phyloP scores from a whole-genome alignment of 2,113 vertebrate species.

The Stercorarius parasiticus region DNA sequence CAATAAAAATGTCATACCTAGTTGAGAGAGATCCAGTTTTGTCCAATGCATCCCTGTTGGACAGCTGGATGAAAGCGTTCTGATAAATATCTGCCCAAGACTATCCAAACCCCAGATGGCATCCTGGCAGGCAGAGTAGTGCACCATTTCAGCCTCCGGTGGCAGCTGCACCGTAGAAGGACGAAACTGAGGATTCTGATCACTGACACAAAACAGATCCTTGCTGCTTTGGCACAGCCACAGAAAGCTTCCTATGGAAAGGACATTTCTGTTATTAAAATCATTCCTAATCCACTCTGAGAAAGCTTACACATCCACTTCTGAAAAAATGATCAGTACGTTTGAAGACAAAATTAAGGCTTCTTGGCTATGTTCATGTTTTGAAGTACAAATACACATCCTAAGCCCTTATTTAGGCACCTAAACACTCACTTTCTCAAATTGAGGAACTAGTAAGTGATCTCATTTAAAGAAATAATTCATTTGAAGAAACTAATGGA shows the following conservation, averaged over 20 bases:
- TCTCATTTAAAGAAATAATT: neutral
- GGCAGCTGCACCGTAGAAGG: slow-evolving; percentile 90
- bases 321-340: neutral
- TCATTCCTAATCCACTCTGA: neutral
- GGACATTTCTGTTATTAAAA: neutral
- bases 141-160: slow-evolving; percentile 83
- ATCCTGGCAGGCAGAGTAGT: slow-evolving; percentile 88
- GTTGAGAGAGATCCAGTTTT: slow-evolving; percentile 90
- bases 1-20: slow-evolving; percentile 78
- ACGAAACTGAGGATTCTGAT: slow-evolving; percentile 85
- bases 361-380: neutral
- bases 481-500: neutral
- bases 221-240: slow-evolving; percentile 95
- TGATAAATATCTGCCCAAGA: slow-evolving; percentile 86
- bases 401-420: neutral
- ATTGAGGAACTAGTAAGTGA: neutral
- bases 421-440: neutral
- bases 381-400: neutral
- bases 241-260: slow-evolving; percentile 84
- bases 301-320: neutral
- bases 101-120: slow-evolving; percentile 92
- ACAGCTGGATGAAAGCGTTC: slow-evolving; percentile 87
- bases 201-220: slow-evolving; percentile 90
- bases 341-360: neutral
- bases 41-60: slow-evolving; percentile 92